phyloP scores from a whole-genome alignment of 2,888 invertebrate species.

The Erebia palarica region DNA sequence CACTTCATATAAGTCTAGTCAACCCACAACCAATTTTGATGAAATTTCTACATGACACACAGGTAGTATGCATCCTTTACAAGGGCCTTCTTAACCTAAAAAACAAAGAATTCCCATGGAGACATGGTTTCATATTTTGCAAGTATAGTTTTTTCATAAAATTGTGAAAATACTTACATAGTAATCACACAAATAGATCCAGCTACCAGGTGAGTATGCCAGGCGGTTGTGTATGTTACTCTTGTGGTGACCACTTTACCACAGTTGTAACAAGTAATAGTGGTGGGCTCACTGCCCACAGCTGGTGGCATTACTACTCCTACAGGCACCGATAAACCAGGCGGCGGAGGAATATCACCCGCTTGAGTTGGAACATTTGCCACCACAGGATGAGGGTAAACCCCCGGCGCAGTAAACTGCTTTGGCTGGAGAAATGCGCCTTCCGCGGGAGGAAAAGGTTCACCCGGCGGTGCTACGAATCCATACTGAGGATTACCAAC shows the following conservation, averaged over 20 bases:
- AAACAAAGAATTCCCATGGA: too few species aligned
- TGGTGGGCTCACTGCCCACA: slow-evolving; percentile 74
- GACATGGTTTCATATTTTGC: too few species aligned
- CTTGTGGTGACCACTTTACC: slow-evolving; percentile 74
- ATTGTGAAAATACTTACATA: background rate
- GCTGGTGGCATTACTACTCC: slow-evolving; percentile 67
- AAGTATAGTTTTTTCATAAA: background rate
- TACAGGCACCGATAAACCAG: slow-evolving; percentile 56
- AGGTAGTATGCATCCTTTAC: too few species aligned
- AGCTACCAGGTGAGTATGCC: slow-evolving; percentile 77
- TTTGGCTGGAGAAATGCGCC: slow-evolving; percentile 58
- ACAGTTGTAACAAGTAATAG: slow-evolving; percentile 73
- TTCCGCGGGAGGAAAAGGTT: slow-evolving; percentile 45
- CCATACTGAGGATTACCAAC: slow-evolving; percentile 73
- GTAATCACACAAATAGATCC: slow-evolving; percentile 73
- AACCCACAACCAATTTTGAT: too few species aligned
- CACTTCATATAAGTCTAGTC: too few species aligned
- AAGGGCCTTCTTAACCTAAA: too few species aligned
- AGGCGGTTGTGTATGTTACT: slow-evolving; percentile 75
- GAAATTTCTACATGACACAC: too few species aligned
- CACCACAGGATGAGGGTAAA: slow-evolving; percentile 69
- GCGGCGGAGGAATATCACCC: slow-evolving; percentile 52
- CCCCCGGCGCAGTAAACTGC: slow-evolving; percentile 68
- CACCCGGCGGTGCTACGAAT: slow-evolving; percentile 53
- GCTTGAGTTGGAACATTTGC: slow-evolving; percentile 59